These are phyloP conservation scores for Acleris laterana DNA, from an alignment of 2,888 invertebrate species.

Conservation along the genomic window DNA sequence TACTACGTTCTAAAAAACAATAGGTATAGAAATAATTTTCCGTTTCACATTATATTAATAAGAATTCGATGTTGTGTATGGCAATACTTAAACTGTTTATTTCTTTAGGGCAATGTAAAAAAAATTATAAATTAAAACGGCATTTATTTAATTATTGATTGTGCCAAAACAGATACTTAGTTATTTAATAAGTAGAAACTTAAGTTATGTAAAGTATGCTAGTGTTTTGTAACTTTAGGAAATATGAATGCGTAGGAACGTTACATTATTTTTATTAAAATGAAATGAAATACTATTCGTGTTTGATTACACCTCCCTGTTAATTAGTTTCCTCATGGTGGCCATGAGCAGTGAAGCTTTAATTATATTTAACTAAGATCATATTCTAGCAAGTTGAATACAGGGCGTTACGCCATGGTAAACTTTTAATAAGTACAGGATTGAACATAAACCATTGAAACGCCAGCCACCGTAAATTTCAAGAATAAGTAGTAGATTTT, in stretches of 20 bases:
- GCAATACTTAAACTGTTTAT: not conserved
- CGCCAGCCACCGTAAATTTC: too few relatives aligned
- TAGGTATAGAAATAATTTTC: too few relatives aligned
- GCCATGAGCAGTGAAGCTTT: too few relatives aligned
- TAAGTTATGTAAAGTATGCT: slow-evolving; percentile 46
- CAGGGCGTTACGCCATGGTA: too few relatives aligned
- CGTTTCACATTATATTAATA: too few relatives aligned
- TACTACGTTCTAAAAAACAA: too few relatives aligned
- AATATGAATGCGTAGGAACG: slow-evolving; percentile 72
- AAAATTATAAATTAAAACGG: slow-evolving; percentile 20
- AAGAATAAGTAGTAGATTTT: too few relatives aligned
- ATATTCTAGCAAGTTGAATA: too few relatives aligned
- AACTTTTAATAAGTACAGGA: too few relatives aligned
- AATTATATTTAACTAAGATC: too few relatives aligned
- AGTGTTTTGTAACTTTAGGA: slow-evolving; percentile 67
- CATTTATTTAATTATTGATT: slow-evolving; percentile 47
- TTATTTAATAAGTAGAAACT: slow-evolving; percentile 48
- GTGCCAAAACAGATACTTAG: slow-evolving; percentile 65
- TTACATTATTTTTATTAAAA: slow-evolving; percentile 75
- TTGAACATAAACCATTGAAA: too few relatives aligned
- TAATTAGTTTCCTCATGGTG: too few relatives aligned
- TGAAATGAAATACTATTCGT: slow-evolving; percentile 48
- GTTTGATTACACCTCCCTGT: slow-evolving; percentile 36
- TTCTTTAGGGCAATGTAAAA: slow-evolving; percentile 18
- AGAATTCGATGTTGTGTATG: not conserved